Base-by-base conservation (phyloP, 2,797 vertebrate genomes). In the Leptodactylus fallax region DNA sequence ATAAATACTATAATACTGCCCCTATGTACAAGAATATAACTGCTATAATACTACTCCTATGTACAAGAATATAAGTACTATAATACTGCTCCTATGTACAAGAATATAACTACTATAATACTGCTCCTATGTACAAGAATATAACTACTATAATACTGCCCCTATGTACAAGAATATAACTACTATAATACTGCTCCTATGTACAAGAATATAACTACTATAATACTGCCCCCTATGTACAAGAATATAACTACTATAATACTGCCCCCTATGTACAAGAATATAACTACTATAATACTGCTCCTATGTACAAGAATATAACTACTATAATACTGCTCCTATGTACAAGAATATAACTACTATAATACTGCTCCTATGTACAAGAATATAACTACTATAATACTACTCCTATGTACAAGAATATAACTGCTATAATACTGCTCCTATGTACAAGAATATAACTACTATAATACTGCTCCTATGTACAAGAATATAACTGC, bases 41-140 rank as follows among this genome's bases (percentile, higher is more conserved):
- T 47, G 49, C 45, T 74, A 74, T 74, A 49, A 74, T 49, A 74
- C 16, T 74, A 14, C 17, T 1, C 69, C 65, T 69, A 69, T 69
- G 6, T 67, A 67, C 63, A 67, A 14, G 36, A 72, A 72, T 45
- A 72, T 72, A 72, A 47, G 27, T 72, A 72, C 69, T 71, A 36
- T 71, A 71, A 71, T 71, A 71, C 67, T 71, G 27, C 67, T 8
- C 67, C 67, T 71, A 71, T 71, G 14, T 71, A 71, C 67, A 71
- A 17, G 67, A 71, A 71, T 71, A 71, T 71, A 71, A 71, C 67
- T 71, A 71, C 25, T 71, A 71, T 71, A 71, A 71, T 71, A 71
- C 67, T 36, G 25, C 67, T 3, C 67, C 67, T 36, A 71, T 71
- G 8, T 71, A 71, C 67, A 71, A 17, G 67, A 71, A 71, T 71